These are phyloP conservation scores for Gorilla gorilla DNA, from an alignment of 2,113 vertebrate genomes.

Conservation along the genomic window DNA sequence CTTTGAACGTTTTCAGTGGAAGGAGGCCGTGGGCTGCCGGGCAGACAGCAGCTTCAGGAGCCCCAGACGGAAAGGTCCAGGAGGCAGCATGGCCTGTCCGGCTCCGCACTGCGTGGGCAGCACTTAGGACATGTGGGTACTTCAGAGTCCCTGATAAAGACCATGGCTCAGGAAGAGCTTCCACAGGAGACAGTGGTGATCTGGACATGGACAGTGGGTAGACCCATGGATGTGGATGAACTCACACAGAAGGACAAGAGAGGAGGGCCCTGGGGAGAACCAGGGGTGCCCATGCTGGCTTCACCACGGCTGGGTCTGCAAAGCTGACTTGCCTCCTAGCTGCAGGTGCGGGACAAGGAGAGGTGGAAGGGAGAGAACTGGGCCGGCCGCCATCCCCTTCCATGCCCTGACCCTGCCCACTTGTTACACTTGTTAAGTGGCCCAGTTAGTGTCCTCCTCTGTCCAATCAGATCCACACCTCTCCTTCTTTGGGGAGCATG, in stretches of 20 bases:
- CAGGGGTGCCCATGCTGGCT: too few species aligned
- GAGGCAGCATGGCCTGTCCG: rapidly evolving
- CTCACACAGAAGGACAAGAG: neutral
- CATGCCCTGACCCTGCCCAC: neutral
- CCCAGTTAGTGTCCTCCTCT: neutral
- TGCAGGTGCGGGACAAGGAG: neutral
- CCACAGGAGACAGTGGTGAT: neutral
- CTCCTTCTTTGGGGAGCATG: neutral
- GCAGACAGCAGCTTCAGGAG: neutral
- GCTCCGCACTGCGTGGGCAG: neutral
- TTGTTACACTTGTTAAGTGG: neutral
- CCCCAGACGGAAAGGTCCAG: neutral
- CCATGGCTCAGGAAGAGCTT: neutral
- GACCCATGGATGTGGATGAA: rapidly evolving
- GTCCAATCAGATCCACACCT: neutral
- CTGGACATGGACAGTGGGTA: rapidly evolving
- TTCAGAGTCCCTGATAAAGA: too few species aligned
- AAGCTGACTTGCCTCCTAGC: neutral
- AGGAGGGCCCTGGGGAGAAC: neutral
- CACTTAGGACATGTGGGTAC: rapidly evolving
- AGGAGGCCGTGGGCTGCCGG: rapidly evolving
- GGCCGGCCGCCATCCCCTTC: rapidly evolving
- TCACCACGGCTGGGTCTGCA: neutral
- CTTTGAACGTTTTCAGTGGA: neutral
- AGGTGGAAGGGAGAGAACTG: neutral